Evolutionary conservation across 2,888 invertebrate species (phyloP).

Genomic region (Encarsia formosa): DNA sequence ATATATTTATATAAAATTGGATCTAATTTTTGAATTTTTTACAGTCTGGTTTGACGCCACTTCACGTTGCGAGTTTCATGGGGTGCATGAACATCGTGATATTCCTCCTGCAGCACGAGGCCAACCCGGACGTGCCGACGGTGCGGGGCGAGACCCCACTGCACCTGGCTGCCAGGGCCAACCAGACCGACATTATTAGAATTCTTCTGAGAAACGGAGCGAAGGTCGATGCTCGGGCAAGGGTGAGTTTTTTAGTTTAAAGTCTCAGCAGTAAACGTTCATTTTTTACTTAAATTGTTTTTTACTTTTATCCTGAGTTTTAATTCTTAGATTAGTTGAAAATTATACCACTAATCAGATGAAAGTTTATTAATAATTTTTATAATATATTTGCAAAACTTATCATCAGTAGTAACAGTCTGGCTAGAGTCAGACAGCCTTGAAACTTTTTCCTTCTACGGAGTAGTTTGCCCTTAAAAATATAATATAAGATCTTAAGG

Average conservation of each 20-base stretch:
- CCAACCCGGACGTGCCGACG: conserved; percentile 89
- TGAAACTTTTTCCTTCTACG: no score
- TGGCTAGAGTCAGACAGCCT: no score
- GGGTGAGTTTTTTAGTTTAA: conserved; percentile 52
- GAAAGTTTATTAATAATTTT: no score
- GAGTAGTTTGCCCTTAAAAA: no score
- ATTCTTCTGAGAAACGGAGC: conserved; percentile 93
- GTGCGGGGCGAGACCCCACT: conserved; percentile 95
- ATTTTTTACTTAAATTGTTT: not conserved
- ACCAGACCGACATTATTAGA: conserved; percentile 95
- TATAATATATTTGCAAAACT: no score
- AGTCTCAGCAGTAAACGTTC: no score
- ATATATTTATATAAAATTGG: no score
- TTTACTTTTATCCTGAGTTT: not conserved
- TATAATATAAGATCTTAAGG: no score
- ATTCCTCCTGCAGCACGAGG: conserved; percentile 89
- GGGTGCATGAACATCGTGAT: conserved; percentile 99
- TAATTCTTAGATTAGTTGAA: no score
- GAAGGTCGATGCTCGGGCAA: conserved; percentile 68
- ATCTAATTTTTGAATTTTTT: no score
- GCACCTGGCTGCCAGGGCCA: conserved; percentile 93
- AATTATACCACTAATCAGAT: no score
- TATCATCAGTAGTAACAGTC: no score
- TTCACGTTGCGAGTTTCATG: conserved; percentile 99
- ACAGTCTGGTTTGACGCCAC: conserved; percentile 84